Evolutionary conservation across 2,113 vertebrate species (phyloP).

Genomic region (Collichthys lucidus): DNA sequence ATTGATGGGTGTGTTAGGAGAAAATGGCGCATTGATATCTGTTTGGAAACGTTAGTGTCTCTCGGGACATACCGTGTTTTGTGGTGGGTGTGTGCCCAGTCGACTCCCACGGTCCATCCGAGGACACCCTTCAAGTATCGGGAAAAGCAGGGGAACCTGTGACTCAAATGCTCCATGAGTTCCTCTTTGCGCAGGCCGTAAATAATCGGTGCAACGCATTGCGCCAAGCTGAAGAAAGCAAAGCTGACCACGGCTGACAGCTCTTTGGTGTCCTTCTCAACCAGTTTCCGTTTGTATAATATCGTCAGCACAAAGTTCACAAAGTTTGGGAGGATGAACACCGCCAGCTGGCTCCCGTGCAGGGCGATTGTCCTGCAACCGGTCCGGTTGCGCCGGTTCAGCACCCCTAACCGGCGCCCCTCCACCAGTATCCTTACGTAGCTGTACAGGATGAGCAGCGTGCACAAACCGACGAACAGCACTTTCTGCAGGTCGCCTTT

Average conservation of each 20-base stretch:
- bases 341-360: constrained; percentile 81
- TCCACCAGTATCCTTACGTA: constrained; percentile 81
- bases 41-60: not conserved
- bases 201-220: constrained; percentile 83
- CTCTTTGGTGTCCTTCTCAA: constrained; percentile 59
- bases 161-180: constrained; percentile 76
- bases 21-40: too few species aligned
- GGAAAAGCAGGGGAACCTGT: constrained; percentile 75
- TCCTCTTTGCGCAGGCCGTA: constrained; percentile 87
- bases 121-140: constrained; percentile 73
- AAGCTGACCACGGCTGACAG: constrained; percentile 77
- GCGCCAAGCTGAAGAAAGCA: constrained; percentile 84
- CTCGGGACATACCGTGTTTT: constrained; percentile 60
- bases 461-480: constrained; percentile 74
- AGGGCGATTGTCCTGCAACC: constrained; percentile 81
- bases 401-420: constrained; percentile 78
- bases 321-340: constrained; percentile 84
- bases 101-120: constrained; percentile 74
- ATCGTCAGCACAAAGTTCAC: constrained; percentile 74
- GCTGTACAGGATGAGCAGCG: constrained; percentile 81
- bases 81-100: constrained; percentile 14
- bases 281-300: not conserved
- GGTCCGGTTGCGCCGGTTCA: constrained; percentile 79
- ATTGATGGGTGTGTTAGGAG: not conserved
- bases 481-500: constrained; percentile 73